Evolutionary conservation across 1,140 invertebrate genomes (phyloP), one percentile per base, ranked within the genome.

Genomic region (Acromyrmex heyeri): DNA sequence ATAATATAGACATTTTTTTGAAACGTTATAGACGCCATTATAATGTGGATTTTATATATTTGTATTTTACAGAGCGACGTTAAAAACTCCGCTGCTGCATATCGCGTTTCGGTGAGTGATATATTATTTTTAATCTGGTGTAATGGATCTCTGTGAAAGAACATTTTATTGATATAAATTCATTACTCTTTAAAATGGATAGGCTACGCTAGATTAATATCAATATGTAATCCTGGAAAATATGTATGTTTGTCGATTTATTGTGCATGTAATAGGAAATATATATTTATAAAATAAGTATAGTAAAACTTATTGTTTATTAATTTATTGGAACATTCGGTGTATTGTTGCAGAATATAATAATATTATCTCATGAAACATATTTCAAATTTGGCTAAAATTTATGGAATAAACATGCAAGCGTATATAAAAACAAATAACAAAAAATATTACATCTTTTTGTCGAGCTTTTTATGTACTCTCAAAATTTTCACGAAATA

Each of bases 1-100:
- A 44, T 44, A 44, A 44, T 10, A 44, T 44, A 44, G 16, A 18
- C 1, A 8, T 30, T 55, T 18, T 55, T 65, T 65, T 64, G 7
- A 10, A 65, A 65, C 3, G 18, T 65, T 65, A 12, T 30, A 27
- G 5, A 65, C 30, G 18, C 8, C 30, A 2, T 34, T 64, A 64
- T 30, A 62, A 34, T 64, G 14, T n/a, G 61, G 3, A 64, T 65
- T 65, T 65, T 65, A n/a, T 44, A 38, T 64, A 57, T 21, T 57
- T 64, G 24, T 62, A 8, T 34, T 34, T 65, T 65, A 18, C 30
- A 65, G 62, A n/a, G n/a, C 30, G 30, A 65, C 18, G 18, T 34
- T 27, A 34, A 18, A n/a, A 65, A 34, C 62, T 65, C 62, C 18
- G 16, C 62, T 65, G 62, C 30, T 21, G 55, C 55, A n/a, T 8